Base-by-base conservation (phyloP, 2,113 vertebrate genomes). In the Saguinus imperator region DNA sequence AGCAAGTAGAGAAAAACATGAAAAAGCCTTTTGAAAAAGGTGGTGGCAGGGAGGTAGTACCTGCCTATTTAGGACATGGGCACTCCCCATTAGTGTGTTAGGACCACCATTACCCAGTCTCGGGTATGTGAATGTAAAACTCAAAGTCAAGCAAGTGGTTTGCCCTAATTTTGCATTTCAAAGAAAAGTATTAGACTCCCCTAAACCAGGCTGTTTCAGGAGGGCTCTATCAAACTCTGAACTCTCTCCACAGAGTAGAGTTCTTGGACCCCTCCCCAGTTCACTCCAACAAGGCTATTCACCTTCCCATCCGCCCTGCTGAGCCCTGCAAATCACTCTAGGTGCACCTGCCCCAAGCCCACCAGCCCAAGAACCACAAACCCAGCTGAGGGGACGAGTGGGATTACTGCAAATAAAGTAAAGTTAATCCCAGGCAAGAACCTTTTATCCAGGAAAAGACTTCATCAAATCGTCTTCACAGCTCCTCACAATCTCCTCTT, bases 351-450 rank as follows among this genome's bases (percentile, higher is more conserved):
- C 89, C 87, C 87, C 32, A 14, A 35, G 43, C 64, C 50, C n/a
- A 17, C 16, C 66, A 8, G 55, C 13, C 55, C 45, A 12, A 43
- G 95, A 92, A 79, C 16, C 32, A 61, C 72, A 29, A 90, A 52
- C 14, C n/a, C 85, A 68, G 40, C 29, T 4, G 10, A 95, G 43
- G 57, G 85, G 80, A 84, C 12, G 55, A 43, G 45, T 43, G 87
- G 91, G 93, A 87, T 96, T 48, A 82, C 66, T 1, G 4, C 83
- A 77, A 64, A 29, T 66, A 93, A 95, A 91, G 72, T 61, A 8
- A 76, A 81, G 64, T 61, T 94, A 94, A 93, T 98, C 87, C 97
- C 27, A 66, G 85, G 93, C 68, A 95, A 96, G 92, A 94, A 79
- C 88, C 76, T 94, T 93, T 96, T 80, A 91, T 95, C 89, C 92